These are phyloP conservation scores for Charadrius vociferus DNA, from an alignment of 2,113 vertebrate genomes.

Conservation along the genomic window DNA sequence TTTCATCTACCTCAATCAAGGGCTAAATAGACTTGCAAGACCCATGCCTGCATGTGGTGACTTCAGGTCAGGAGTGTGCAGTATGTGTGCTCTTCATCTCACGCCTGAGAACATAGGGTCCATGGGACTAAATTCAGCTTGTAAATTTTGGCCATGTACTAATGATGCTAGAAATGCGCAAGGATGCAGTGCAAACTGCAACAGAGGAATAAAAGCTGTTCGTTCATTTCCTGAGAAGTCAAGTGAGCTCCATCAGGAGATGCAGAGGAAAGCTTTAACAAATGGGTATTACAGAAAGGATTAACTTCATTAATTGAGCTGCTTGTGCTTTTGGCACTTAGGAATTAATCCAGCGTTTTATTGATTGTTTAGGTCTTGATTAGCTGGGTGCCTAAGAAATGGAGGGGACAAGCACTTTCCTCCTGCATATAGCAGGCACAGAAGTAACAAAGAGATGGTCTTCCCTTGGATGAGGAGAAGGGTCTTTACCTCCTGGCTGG, in stretches of 20 bases:
- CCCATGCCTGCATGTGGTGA: background rate
- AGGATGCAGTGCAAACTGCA: background rate
- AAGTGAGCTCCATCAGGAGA: background rate
- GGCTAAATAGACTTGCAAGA: background rate
- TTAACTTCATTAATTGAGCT: constrained; percentile 9
- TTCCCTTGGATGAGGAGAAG: background rate
- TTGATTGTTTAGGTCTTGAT: background rate
- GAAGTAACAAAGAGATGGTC: background rate
- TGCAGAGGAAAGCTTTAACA: background rate
- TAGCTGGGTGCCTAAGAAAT: background rate
- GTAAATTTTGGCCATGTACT: background rate
- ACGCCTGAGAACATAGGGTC: background rate
- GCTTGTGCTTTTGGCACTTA: background rate
- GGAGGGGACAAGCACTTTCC: background rate
- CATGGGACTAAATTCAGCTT: background rate
- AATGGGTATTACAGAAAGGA: background rate
- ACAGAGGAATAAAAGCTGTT: background rate
- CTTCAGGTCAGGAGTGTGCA: background rate
- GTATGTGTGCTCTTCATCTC: background rate
- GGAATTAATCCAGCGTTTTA: background rate
- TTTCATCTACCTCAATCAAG: background rate
- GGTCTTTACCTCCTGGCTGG: background rate
- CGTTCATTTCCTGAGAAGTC: background rate
- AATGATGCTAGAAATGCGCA: background rate
- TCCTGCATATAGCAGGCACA: background rate